Evolutionary conservation across 2,888 invertebrate species (phyloP).

Genomic region (Drosophila testacea): DNA sequence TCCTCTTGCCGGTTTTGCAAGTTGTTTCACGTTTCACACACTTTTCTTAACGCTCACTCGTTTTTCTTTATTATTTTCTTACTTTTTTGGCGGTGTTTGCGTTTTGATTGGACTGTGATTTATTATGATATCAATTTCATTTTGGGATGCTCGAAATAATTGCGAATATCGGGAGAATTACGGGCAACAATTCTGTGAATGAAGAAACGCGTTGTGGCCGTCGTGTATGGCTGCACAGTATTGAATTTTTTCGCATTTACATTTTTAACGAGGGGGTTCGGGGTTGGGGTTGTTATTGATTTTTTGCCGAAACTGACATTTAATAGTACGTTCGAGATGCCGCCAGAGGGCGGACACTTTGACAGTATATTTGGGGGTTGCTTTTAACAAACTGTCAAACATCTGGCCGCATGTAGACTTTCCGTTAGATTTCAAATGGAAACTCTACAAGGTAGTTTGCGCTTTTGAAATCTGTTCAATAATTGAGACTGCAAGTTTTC

Average conservation of each 20-base stretch:
- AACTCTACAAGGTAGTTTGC: not conserved
- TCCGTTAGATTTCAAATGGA: slow-evolving; percentile 36
- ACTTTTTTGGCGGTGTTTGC: slow-evolving; percentile 59
- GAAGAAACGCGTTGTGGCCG: slow-evolving; percentile 65
- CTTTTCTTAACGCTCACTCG: slow-evolving; percentile 19
- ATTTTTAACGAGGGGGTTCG: slow-evolving; percentile 81
- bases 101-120: slow-evolving; percentile 5
- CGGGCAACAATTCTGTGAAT: slow-evolving; percentile 35
- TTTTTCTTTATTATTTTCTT: slow-evolving; percentile 11
- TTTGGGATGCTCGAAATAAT: not conserved
- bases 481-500: no score
- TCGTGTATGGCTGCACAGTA: slow-evolving; percentile 82
- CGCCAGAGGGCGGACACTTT: slow-evolving; percentile 57
- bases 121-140: slow-evolving; percentile 11
- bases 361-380: slow-evolving; percentile 60
- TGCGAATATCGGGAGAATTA: slow-evolving; percentile 16
- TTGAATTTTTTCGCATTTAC: slow-evolving; percentile 83
- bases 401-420: slow-evolving; percentile 47
- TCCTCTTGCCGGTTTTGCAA: slow-evolving; percentile 41
- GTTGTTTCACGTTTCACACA: slow-evolving; percentile 20
- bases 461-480: no score
- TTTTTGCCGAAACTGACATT: slow-evolving; percentile 76
- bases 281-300: slow-evolving; percentile 83
- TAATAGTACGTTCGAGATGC: slow-evolving; percentile 12
- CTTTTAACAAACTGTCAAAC: slow-evolving; percentile 31